Evolutionary conservation across 2,113 vertebrate genomes (phyloP).

Genomic region (Dicrurus megarhynchus): DNA sequence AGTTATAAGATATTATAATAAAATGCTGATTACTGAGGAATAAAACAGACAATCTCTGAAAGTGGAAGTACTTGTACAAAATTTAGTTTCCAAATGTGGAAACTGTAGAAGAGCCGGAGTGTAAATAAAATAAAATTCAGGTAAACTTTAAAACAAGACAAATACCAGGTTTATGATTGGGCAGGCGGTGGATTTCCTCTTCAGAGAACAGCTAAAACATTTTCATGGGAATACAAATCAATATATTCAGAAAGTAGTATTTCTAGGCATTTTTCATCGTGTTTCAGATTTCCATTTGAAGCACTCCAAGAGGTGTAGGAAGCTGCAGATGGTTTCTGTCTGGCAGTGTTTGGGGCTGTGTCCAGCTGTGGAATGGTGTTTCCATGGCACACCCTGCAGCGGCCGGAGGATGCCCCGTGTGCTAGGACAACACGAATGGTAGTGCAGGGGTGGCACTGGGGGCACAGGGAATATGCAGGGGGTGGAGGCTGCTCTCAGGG

Average conservation of each 20-base stretch:
- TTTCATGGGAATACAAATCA: not conserved
- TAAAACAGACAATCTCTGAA: not conserved
- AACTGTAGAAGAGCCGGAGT: not conserved
- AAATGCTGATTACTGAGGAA: not conserved
- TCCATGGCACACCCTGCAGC: fast-evolving
- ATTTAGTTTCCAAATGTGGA: not conserved
- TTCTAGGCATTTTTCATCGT: not conserved
- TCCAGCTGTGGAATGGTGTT: not conserved
- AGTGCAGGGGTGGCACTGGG: not conserved
- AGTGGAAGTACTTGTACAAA: not conserved
- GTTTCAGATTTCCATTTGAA: not conserved
- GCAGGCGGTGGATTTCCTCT: fast-evolving
- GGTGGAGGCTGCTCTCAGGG: not conserved
- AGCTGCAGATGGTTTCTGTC: not conserved
- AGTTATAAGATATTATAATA: not conserved
- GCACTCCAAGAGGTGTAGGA: not conserved
- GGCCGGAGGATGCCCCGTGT: fast-evolving
- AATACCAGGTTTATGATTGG: not conserved
- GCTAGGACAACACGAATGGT: fast-evolving
- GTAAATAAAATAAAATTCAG: not conserved
- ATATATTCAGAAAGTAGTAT: not conserved
- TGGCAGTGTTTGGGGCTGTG: not conserved
- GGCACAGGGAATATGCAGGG: fast-evolving
- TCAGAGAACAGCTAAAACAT: not conserved
- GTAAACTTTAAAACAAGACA: not conserved